Percentiles rank a stretch among this genome's conserved stretches.
Conservation (phyloP, 2,797 vertebrate species). For the Epinephelus coioides region DNA sequence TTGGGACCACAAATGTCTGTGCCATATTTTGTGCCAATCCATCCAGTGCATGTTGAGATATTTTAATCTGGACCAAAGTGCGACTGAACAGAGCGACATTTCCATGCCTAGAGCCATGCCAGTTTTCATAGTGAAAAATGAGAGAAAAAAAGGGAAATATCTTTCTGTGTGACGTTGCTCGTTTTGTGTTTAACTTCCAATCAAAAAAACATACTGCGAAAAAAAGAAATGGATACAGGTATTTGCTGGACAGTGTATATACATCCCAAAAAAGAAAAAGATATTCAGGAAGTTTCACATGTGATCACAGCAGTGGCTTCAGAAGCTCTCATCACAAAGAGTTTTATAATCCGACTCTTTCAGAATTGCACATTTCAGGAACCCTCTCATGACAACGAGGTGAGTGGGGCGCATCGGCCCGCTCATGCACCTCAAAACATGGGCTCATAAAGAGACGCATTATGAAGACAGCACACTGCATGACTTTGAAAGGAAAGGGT, state of each 20-base stretch:
- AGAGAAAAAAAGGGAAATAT: not conserved
- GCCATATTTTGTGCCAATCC: too few species aligned
- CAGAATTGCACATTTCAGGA: slow-evolving; percentile 40
- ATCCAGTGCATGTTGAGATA: too few species aligned
- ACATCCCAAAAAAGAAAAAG: not conserved
- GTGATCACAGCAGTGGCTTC: slow-evolving; percentile 45
- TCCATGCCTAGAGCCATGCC: too few species aligned
- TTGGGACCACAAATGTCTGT: too few species aligned
- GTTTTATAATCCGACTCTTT: slow-evolving; percentile 42
- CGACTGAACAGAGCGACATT: too few species aligned
- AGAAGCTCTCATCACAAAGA: slow-evolving; percentile 40
- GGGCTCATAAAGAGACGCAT: slow-evolving; percentile 65
- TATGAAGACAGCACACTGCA: slow-evolving; percentile 50
- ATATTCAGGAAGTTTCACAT: not conserved
- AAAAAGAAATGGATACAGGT: not conserved
- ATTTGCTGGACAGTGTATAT: not conserved
- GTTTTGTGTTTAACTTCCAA: not conserved
- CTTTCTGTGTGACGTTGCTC: not conserved
- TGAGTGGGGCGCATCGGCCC: slow-evolving; percentile 51
- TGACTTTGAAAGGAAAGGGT: slow-evolving; percentile 65
- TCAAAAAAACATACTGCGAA: not conserved
- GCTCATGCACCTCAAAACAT: slow-evolving; percentile 62
- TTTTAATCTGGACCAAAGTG: not conserved
- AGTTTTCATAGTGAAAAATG: too few species aligned
- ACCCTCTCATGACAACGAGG: slow-evolving; percentile 55